A percentile compares a stretch with the other conserved stretches of the same genome.
Evolutionary conservation across 2,888 invertebrate genomes (phyloP).

Genomic region (Margaritifera margaritifera): DNA sequence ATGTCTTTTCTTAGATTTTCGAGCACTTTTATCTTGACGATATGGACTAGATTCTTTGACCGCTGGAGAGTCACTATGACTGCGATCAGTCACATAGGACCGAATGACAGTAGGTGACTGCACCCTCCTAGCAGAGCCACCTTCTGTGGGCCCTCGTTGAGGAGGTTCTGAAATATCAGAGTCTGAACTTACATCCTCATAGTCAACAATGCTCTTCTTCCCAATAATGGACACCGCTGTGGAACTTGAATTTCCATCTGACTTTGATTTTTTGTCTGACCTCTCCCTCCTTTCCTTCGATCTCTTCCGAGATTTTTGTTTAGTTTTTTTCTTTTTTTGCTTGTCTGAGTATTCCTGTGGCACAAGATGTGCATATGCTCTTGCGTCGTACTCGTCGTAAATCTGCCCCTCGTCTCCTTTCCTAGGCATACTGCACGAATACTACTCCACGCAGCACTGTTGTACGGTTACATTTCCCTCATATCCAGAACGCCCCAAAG

Average conservation of each 20-base stretch:
- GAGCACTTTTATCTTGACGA: conserved; percentile 33
- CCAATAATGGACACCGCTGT: conserved; percentile 25
- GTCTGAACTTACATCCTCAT: conserved; percentile 67
- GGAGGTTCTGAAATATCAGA: conserved; percentile 37
- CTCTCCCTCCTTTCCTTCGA: conserved; percentile 41
- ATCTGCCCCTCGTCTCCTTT: conserved; percentile 36
- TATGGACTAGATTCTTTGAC: conserved; percentile 48
- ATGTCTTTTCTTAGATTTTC: conserved; percentile 51
- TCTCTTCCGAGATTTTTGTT: conserved; percentile 48
- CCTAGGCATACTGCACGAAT: conserved; percentile 39
- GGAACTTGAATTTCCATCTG: conserved; percentile 23
- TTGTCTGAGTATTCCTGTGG: conserved; percentile 32
- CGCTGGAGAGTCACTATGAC: conserved; percentile 59
- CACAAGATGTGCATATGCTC: conserved; percentile 60
- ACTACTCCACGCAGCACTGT: too few relatives aligned
- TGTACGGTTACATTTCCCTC: too few relatives aligned
- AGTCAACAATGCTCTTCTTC: conserved; percentile 52
- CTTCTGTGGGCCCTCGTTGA: conserved; percentile 19
- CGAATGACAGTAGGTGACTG: conserved; percentile 50
- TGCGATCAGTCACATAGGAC: conserved; percentile 49
- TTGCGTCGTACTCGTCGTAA: conserved; percentile 64
- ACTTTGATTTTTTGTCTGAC: conserved; percentile 15
- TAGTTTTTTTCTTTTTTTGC: conserved; percentile 52
- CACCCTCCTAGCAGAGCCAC: conserved; percentile 25
- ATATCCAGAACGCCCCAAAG: too few relatives aligned